Conservation (phyloP, 1,140 invertebrate species). For the Drosophila kepulauana region DNA sequence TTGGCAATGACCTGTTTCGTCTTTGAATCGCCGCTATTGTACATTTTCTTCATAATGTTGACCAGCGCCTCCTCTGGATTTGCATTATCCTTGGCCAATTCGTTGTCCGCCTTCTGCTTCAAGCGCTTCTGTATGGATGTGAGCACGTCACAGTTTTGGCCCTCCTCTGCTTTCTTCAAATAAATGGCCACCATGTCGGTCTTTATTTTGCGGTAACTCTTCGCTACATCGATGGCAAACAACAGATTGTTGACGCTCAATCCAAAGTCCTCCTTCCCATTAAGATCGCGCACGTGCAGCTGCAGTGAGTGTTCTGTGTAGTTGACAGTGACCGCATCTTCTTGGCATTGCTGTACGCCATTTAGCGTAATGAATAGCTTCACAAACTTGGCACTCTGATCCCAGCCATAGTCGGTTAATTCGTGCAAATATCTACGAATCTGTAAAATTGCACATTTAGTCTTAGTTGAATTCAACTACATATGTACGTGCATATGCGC, state of each 20-base stretch:
- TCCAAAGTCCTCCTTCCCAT: constrained; percentile 92
- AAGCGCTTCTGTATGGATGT: constrained; percentile 92
- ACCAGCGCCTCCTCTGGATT: constrained; percentile 90
- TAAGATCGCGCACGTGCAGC: constrained; percentile 89
- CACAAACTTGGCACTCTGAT: constrained; percentile 95
- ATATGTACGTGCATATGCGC: too few species aligned
- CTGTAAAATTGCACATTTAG: neutral
- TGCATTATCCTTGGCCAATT: constrained; percentile 84
- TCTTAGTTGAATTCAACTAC: too few species aligned
- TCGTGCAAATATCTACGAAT: constrained; percentile 89
- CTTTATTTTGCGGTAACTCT: constrained; percentile 91
- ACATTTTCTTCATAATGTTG: constrained; percentile 97
- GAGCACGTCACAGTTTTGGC: constrained; percentile 90
- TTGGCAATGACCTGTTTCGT: constrained; percentile 97
- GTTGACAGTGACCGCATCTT: constrained; percentile 89
- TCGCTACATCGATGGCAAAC: constrained; percentile 89
- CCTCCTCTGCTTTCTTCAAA: constrained; percentile 89
- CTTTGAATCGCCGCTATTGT: constrained; percentile 97
- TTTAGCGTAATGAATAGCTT: constrained; percentile 95
- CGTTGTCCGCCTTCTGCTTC: constrained; percentile 87
- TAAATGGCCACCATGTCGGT: constrained; percentile 92
- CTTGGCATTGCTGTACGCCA: constrained; percentile 90
- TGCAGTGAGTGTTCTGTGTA: constrained; percentile 91
- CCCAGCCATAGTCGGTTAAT: constrained; percentile 94
- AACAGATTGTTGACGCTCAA: constrained; percentile 92